These are phyloP conservation scores for Montipora capitata DNA, from an alignment of 92 coral and sea anemone species.

Conservation along the genomic window DNA sequence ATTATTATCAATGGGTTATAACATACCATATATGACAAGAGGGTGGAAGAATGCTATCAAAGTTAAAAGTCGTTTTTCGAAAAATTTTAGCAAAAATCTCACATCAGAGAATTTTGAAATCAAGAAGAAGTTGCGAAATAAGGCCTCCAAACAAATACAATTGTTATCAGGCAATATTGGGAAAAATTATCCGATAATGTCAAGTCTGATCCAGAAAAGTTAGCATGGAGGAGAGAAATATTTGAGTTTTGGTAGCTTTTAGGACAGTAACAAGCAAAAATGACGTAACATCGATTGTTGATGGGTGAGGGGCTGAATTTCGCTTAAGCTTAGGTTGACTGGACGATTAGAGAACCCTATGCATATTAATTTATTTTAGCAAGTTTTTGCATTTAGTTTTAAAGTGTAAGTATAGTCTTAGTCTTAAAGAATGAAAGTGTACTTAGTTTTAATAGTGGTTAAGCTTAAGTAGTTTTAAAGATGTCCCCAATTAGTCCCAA, in stretches of 20 bases:
- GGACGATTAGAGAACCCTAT: not conserved
- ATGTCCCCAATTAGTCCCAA: not conserved
- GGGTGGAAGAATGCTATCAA: too few relatives aligned
- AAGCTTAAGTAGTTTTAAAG: not conserved
- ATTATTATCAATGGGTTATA: too few relatives aligned
- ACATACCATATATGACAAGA: too few relatives aligned
- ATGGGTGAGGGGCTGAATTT: not conserved
- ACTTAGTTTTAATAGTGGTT: not conserved
- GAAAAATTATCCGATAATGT: slow-evolving; percentile 24
- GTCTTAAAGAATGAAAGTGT: not conserved
- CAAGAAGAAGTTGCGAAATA: not conserved
- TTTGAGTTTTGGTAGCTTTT: slow-evolving; percentile 9
- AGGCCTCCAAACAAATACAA: slow-evolving; percentile 52
- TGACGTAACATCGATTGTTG: not conserved
- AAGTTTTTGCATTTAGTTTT: not conserved
- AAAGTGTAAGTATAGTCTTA: not conserved
- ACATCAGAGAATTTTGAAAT: too few relatives aligned
- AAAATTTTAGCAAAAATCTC: not conserved
- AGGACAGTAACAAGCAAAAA: not conserved
- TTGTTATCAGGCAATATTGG: slow-evolving; percentile 52
- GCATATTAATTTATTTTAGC: slow-evolving; percentile 14
- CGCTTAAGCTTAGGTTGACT: not conserved
- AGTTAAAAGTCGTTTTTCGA: too few relatives aligned
- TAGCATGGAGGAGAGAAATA: not conserved
- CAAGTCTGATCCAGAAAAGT: slow-evolving; percentile 34